Base-by-base conservation (phyloP, 1,140 invertebrate genomes). In the Cardiocondyla obscurior region DNA sequence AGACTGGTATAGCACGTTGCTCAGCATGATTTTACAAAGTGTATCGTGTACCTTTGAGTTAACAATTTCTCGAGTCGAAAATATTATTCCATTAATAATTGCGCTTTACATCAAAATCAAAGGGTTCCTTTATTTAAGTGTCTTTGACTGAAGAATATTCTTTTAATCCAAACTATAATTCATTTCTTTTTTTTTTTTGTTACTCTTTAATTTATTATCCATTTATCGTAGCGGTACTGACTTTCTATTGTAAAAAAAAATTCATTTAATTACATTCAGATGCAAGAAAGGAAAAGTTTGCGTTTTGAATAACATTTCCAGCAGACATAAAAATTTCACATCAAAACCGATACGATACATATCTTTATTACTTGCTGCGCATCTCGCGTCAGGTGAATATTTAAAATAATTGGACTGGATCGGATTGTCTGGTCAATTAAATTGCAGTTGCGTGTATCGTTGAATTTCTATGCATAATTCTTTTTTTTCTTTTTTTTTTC, bases 271-370 rank as follows among this genome's bases (percentile, higher is more conserved):
- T n/a, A n/a, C n/a, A n/a, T 22, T 62, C n/a, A 76, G 33, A 22
- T 44, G n/a, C 25, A n/a, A 39, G 51, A 74, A 30, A 64, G 39
- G 8, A 49, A 76, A 76, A 30, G 14, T 62, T 46, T 76, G 25
- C 70, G 30, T 62, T 16, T 74, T 1, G 30, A 74, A 60, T 22
- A 6, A 22, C 16, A 57, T 46, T n/a, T n/a, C n/a, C n/a, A n/a
- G n/a, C n/a, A n/a, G n/a, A n/a, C n/a, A n/a, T n/a, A n/a, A 33
- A 77, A 28, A n/a, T 53, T 51, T 51, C 33, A 51, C n/a, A 28
- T 51, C 7, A 39, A 51, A 53, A 22, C 5, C n/a, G 28, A 39
- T 39, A 39, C 22, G 60, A 65, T 65, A 42, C 16, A 22, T 39
- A 77, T 65, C 60, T 77, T 49, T 0, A 51, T 36, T 28, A 30